Percentiles rank a stretch among this genome's conserved stretches.
Conservation (phyloP, 2,113 vertebrate species). For the Gracilinanus agilis region DNA sequence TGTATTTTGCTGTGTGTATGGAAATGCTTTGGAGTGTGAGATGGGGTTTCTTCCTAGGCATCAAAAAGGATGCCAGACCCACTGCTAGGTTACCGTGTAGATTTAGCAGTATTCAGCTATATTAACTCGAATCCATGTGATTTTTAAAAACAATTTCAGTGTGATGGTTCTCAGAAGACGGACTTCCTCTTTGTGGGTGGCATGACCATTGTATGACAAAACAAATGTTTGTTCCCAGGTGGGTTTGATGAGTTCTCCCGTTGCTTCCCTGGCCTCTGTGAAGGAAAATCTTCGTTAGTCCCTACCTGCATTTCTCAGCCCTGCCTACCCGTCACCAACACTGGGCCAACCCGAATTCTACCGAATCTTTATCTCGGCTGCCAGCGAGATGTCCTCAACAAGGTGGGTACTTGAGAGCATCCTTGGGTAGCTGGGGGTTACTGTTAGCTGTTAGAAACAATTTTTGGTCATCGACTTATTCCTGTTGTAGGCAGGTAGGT, state of each 20-base stretch:
- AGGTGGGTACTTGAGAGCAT: conserved; percentile 84
- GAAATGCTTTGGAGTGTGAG: not conserved
- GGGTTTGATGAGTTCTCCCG: conserved; percentile 94
- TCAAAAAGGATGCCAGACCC: not conserved
- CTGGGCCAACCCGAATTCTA: conserved; percentile 95
- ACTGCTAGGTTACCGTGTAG: not conserved
- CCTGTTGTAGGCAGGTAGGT: not conserved
- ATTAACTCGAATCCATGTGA: not conserved
- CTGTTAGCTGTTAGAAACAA: conserved; percentile 31
- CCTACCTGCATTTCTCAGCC: conserved; percentile 94
- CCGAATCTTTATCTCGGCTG: conserved; percentile 97
- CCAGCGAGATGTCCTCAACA: conserved; percentile 96
- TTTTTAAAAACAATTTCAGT: conserved; percentile 26
- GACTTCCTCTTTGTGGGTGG: not conserved
- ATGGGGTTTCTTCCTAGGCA: not conserved
- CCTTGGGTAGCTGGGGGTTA: conserved; percentile 36
- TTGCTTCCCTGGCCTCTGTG: conserved; percentile 94
- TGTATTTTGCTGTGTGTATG: not conserved
- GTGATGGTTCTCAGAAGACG: conserved; percentile 13
- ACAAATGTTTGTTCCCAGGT: conserved; percentile 84
- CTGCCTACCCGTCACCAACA: conserved; percentile 91
- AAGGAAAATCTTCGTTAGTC: conserved; percentile 92
- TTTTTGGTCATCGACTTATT: not conserved
- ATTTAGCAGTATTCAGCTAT: rapidly evolving
- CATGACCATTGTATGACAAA: conserved; percentile 45